A percentile compares a stretch with the other conserved stretches of the same genome.
Evolutionary conservation across 2,888 invertebrate genomes (phyloP).

Genomic region (Himalopsyche tibetana): DNA sequence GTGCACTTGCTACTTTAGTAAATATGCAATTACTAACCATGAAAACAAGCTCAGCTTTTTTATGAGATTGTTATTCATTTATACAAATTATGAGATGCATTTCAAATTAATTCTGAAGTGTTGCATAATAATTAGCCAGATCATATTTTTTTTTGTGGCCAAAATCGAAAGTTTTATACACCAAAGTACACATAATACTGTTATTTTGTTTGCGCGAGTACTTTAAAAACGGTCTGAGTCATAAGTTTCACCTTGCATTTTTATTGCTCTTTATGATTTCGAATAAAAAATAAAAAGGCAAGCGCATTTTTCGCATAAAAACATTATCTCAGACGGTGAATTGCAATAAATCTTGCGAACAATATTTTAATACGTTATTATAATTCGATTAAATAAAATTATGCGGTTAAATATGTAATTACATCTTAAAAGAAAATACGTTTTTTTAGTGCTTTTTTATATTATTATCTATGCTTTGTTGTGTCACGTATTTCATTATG

Average conservation of each 20-base stretch:
- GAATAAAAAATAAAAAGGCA: background rate
- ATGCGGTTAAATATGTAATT: background rate
- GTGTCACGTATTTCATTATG: too few species aligned
- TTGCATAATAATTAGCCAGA: background rate
- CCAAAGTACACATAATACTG: background rate
- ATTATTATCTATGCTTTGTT: too few species aligned
- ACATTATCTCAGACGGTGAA: background rate
- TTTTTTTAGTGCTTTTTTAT: too few species aligned
- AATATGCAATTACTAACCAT: too few species aligned
- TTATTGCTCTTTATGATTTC: background rate
- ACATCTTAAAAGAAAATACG: background rate
- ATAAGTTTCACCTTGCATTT: background rate
- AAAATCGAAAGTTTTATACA: constrained; percentile 7
- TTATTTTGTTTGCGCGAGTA: background rate
- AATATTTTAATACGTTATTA: background rate
- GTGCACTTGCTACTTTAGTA: too few species aligned
- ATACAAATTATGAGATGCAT: background rate
- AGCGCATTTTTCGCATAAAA: background rate
- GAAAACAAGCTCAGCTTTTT: too few species aligned
- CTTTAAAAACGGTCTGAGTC: background rate
- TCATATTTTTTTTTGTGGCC: background rate
- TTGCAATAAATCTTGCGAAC: background rate
- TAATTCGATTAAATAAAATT: background rate
- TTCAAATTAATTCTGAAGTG: background rate
- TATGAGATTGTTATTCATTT: too few species aligned